phyloP scores from a whole-genome alignment of 92 coral and sea anemone species.

The Phenganax marumi region DNA sequence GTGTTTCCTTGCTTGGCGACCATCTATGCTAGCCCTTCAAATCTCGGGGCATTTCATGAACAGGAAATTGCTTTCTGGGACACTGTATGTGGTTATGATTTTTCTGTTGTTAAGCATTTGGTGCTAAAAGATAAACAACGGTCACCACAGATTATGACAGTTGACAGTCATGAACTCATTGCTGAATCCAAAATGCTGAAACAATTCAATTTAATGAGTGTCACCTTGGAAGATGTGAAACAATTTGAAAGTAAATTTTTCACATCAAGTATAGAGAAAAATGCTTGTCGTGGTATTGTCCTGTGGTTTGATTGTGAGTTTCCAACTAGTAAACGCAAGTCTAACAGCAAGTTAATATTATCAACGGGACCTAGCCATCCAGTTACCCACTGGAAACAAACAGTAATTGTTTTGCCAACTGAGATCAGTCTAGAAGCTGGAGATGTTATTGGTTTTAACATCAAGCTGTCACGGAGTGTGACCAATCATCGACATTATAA shows the following conservation, averaged over 20 bases:
- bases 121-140: constrained; percentile 18
- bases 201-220: constrained; percentile 19
- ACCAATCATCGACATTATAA: constrained; percentile 34
- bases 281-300: constrained; percentile 39
- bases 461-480: constrained; percentile 24
- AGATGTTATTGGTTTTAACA: constrained; percentile 36
- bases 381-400: constrained; percentile 39
- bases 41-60: constrained; percentile 12
- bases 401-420: constrained; percentile 25
- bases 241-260: constrained; percentile 16
- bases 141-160: constrained; percentile 34
- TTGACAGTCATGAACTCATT: constrained; percentile 16
- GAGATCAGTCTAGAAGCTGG: constrained; percentile 25
- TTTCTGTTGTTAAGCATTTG: constrained; percentile 22
- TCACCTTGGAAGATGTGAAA: constrained; percentile 23
- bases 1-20: constrained; percentile 21
- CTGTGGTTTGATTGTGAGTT: constrained; percentile 42
- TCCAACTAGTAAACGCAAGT: neutral
- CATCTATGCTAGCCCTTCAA: constrained; percentile 37
- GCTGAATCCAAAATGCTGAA: constrained; percentile 13
- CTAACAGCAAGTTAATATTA: neutral
- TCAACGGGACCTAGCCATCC: constrained; percentile 24
- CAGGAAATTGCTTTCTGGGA: constrained; percentile 36
- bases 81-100: constrained; percentile 37
- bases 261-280: constrained; percentile 17